Evolutionary conservation across 2,888 invertebrate genomes (phyloP).

Genomic region (Bimastos eiseni): DNA sequence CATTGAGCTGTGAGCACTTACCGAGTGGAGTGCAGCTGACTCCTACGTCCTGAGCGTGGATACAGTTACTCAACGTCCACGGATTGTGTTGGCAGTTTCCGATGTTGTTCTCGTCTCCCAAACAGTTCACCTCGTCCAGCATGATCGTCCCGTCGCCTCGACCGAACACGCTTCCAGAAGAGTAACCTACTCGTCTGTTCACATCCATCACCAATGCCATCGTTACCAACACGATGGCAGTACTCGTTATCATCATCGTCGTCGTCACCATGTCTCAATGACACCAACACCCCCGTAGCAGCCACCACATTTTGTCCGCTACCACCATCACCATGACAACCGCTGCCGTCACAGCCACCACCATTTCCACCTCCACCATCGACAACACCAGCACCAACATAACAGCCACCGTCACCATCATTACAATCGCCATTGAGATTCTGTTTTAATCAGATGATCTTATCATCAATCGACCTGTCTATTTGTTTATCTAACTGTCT

Average conservation of each 20-base stretch:
- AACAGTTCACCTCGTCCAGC: background rate
- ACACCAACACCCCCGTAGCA: no score
- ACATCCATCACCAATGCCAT: background rate
- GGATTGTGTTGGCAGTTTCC: background rate
- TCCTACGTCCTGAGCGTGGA: constrained; percentile 13
- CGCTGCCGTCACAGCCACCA: no score
- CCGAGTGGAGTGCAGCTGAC: background rate
- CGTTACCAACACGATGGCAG: no score
- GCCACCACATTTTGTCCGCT: no score
- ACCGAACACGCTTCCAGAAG: background rate
- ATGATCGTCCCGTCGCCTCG: background rate
- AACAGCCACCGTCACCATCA: background rate
- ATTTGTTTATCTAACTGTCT: no score
- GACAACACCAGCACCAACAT: no score
- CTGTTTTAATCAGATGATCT: no score
- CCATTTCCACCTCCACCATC: no score
- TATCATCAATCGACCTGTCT: no score
- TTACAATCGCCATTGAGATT: background rate
- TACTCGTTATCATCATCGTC: no score
- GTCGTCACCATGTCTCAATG: no score
- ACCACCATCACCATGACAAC: no score
- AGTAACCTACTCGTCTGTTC: background rate
- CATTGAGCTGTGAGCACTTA: background rate
- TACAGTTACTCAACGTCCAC: constrained; percentile 2
- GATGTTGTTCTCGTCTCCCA: background rate